Percentiles rank a stretch among this genome's conserved stretches.
Evolutionary conservation across 2,797 vertebrate species (phyloP).

Genomic region (Ceyx erithaca): DNA sequence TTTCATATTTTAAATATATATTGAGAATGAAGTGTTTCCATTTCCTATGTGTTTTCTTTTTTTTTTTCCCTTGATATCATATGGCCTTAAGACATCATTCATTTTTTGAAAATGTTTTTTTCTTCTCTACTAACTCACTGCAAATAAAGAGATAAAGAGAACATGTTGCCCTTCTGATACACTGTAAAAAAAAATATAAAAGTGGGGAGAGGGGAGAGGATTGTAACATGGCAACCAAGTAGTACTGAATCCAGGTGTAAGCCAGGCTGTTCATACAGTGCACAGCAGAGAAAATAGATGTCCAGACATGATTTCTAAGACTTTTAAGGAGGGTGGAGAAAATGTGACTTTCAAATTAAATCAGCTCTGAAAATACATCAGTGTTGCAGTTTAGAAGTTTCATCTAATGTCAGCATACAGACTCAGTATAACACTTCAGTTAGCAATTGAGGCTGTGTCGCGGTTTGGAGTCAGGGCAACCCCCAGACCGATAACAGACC

Average conservation of each 20-base stretch:
- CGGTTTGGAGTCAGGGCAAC: too few species aligned
- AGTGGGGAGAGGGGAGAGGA: neutral
- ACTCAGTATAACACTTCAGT: neutral
- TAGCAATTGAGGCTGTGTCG: neutral
- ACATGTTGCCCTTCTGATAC: neutral
- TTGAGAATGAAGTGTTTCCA: neutral
- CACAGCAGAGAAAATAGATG: neutral
- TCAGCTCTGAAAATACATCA: neutral
- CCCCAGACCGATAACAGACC: too few species aligned
- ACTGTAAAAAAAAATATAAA: neutral
- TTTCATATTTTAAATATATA: neutral
- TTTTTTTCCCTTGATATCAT: neutral
- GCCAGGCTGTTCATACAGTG: neutral
- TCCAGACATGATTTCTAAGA: neutral
- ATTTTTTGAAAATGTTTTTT: too few species aligned
- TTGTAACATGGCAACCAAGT: neutral
- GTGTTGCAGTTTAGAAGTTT: neutral
- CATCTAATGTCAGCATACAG: neutral
- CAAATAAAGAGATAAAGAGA: neutral
- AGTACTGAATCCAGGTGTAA: neutral
- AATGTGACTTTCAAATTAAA: neutral
- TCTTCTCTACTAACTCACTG: neutral
- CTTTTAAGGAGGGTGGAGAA: neutral
- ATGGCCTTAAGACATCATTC: neutral
- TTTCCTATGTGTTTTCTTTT: neutral